These are phyloP conservation scores for Scaptomyza pallida DNA, from an alignment of 1,140 invertebrate species.

Conservation along the genomic window DNA sequence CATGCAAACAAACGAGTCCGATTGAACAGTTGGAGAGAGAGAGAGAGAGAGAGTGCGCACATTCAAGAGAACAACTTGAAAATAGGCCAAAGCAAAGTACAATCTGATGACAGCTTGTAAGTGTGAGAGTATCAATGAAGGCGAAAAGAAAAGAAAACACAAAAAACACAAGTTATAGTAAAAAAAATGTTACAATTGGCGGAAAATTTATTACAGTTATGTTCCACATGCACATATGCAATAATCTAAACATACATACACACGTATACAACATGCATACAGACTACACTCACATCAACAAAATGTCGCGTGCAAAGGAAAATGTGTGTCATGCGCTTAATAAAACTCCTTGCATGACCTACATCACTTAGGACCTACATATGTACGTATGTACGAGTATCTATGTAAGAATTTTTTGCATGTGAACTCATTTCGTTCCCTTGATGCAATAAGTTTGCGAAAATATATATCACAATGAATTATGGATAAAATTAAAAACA, in stretches of 20 bases:
- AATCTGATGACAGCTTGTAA: slow-evolving; percentile 12
- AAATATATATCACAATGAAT: slow-evolving; percentile 58
- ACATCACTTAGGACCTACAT: slow-evolving; percentile 39
- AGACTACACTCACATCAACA: slow-evolving; percentile 19
- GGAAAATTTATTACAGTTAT: slow-evolving; percentile 34
- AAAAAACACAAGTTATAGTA: neutral
- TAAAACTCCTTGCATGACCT: slow-evolving; percentile 71
- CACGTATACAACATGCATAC: slow-evolving; percentile 11
- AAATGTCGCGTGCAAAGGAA: slow-evolving; percentile 60
- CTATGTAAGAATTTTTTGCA: slow-evolving; percentile 50
- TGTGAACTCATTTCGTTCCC: too few species aligned
- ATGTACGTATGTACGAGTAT: slow-evolving; percentile 4
- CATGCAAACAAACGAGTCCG: neutral
- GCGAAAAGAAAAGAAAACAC: neutral
- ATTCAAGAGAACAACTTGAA: slow-evolving; percentile 28
- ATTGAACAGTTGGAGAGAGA: slow-evolving; percentile 9
- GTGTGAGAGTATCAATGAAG: slow-evolving; percentile 27
- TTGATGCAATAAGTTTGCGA: slow-evolving; percentile 31
- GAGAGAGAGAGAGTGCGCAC: slow-evolving; percentile 14
- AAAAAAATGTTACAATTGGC: slow-evolving; percentile 34
- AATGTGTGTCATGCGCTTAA: slow-evolving; percentile 59
- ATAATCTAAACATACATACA: slow-evolving; percentile 15
- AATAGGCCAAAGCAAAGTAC: slow-evolving; percentile 28
- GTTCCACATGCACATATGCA: neutral
- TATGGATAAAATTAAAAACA: slow-evolving; percentile 14